Conservation (phyloP, 2,888 invertebrate genomes). For the Lithodes maja region DNA sequence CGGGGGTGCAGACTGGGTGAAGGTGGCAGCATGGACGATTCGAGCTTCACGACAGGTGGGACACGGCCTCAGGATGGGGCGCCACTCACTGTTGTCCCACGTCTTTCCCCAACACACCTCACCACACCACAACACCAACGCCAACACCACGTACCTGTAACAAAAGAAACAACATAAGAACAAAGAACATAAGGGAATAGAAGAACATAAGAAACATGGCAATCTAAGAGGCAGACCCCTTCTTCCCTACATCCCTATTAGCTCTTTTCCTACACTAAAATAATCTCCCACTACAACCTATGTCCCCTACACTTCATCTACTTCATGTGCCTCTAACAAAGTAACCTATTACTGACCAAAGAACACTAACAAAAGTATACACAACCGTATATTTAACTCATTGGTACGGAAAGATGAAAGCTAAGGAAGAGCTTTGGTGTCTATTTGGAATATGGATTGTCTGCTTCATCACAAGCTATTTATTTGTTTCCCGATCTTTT, state of each 20-base stretch:
- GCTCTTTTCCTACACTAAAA: too few relatives aligned
- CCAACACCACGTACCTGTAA: not conserved
- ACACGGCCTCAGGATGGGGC: constrained; percentile 55
- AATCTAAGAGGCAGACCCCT: not conserved
- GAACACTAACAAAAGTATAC: too few relatives aligned
- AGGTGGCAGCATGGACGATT: not conserved
- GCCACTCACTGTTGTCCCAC: constrained; percentile 63
- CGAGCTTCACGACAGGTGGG: constrained; percentile 42
- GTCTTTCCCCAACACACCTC: not conserved
- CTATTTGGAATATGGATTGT: too few relatives aligned
- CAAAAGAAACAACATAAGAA: not conserved
- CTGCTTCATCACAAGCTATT: too few relatives aligned
- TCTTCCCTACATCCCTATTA: not conserved
- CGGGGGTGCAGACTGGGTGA: not conserved
- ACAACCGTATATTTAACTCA: too few relatives aligned
- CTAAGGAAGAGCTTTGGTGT: too few relatives aligned
- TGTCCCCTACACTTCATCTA: not conserved
- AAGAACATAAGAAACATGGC: not conserved
- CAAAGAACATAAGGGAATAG: not conserved
- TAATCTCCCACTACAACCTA: too few relatives aligned
- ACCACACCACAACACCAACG: not conserved
- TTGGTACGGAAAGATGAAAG: too few relatives aligned
- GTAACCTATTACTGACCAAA: not conserved
- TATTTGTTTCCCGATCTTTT: too few relatives aligned
- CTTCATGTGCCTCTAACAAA: not conserved